Evolutionary conservation across 2,797 vertebrate species (phyloP).

Genomic region (Clarias pachynema): DNA sequence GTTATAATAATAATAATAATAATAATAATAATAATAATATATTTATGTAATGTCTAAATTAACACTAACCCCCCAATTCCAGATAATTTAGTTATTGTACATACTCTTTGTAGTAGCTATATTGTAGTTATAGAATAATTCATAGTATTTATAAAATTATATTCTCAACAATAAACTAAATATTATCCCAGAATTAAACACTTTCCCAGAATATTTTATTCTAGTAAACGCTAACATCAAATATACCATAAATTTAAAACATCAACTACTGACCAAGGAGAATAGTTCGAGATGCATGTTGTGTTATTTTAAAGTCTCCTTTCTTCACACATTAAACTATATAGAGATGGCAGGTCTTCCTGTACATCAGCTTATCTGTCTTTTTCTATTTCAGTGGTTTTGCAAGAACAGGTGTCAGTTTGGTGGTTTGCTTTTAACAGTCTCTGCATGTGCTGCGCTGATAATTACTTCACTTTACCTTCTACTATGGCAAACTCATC

Average conservation of each 20-base stretch:
- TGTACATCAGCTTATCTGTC: not conserved
- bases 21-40: conserved; percentile 19
- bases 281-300: too few species aligned
- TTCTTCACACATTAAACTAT: not conserved
- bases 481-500: not conserved
- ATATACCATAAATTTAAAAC: not conserved
- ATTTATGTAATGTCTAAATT: conserved; percentile 7
- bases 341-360: not conserved
- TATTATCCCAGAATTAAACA: not conserved
- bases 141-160: not conserved
- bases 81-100: not conserved
- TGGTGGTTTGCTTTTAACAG: not conserved
- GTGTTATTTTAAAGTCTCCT: not conserved
- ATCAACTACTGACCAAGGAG: not conserved
- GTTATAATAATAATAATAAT: conserved; percentile 4
- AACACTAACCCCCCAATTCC: not conserved
- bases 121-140: not conserved
- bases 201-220: not conserved
- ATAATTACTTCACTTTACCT: not conserved
- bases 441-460: too few species aligned
- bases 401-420: too few species aligned
- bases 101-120: not conserved
- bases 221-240: not conserved
- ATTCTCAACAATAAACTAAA: not conserved
- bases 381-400: not conserved